Percentiles rank a stretch among this genome's conserved stretches.
Conservation (phyloP, 1,140 invertebrate species). For the Drosophila dunni region DNA sequence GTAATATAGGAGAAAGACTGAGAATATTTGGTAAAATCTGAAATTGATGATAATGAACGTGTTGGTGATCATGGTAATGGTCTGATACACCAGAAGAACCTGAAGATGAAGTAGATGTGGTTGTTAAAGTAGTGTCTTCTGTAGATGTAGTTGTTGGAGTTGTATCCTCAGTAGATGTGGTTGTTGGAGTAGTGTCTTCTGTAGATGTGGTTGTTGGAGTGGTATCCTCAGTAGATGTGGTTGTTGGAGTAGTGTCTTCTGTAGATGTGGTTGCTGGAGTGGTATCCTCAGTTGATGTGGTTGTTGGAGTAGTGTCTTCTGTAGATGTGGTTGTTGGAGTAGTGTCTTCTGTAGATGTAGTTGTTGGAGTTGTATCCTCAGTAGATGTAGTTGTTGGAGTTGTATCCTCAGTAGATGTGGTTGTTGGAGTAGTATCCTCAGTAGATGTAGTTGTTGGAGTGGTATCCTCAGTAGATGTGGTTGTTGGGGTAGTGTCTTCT, state of each 20-base stretch:
- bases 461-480: not conserved
- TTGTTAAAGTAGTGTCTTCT: not conserved
- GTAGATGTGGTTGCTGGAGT: constrained; percentile 1
- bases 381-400: not conserved
- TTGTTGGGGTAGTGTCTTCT: not conserved
- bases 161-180: not conserved
- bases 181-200: not conserved
- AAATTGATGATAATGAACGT: not conserved
- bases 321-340: not conserved
- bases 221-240: not conserved
- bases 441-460: not conserved
- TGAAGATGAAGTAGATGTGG: not conserved
- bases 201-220: not conserved
- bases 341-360: not conserved
- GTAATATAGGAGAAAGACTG: not conserved
- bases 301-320: not conserved
- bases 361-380: not conserved
- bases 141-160: not conserved
- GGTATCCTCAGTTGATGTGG: not conserved
- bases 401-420: not conserved
- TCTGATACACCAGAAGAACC: not conserved
- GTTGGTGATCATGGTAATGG: constrained; percentile 2
- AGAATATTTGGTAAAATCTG: not conserved
- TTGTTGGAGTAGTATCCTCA: not conserved
- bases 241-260: not conserved